Base-by-base conservation (phyloP, 2,797 vertebrate genomes). In the Percopsis omiscomaycus region DNA sequence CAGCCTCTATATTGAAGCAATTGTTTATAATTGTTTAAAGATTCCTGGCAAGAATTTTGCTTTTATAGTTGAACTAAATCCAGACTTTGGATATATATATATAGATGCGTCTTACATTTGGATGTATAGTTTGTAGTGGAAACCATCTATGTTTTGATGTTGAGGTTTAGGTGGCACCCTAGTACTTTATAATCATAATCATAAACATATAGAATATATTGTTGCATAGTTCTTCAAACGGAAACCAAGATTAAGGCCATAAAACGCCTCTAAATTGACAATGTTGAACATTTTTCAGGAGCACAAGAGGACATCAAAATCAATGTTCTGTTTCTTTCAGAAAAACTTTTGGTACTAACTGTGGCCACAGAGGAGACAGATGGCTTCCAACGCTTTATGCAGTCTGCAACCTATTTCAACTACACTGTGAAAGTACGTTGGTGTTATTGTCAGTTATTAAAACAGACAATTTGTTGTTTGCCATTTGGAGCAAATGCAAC, bases 371-470 rank as follows among this genome's bases (percentile, higher is more conserved):
- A 93, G 81, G 94, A 97, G 91, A 96, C 92, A 0, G 97, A 99
- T 75, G 98, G 98, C 75, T 99, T 95, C 83, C 92, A 84, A 54
- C 94, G 97, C 77, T 99, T 99, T 83, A 95, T 97, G 94, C 92
- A 91, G 84, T 95, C 96, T 66, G 95, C 95, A 80, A 92, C 92
- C 57, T 94, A 95, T 77, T 98, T 98, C 90, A 97, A 96, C 88
- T 99, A 98, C 84, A 94, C 92, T 87, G 94, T 99, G 47, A 96
- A 98, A 96, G 98, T 99, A 93, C 63, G 78, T 55, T 30, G 9
- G 9, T 64, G 9, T 32, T 65, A 29, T 48, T 10, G 12, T 65
- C 42, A 9, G n/a, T 10, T 22, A 22, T 47, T 63, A 12, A 32
- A 45, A 68, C 66, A 55, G 50, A 52, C 11, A 48, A n/a, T 22